Percentiles rank a stretch among this genome's conserved stretches.
These are phyloP conservation scores for Diorhabda carinulata DNA, from an alignment of 1,140 invertebrate species.

Conservation along the genomic window DNA sequence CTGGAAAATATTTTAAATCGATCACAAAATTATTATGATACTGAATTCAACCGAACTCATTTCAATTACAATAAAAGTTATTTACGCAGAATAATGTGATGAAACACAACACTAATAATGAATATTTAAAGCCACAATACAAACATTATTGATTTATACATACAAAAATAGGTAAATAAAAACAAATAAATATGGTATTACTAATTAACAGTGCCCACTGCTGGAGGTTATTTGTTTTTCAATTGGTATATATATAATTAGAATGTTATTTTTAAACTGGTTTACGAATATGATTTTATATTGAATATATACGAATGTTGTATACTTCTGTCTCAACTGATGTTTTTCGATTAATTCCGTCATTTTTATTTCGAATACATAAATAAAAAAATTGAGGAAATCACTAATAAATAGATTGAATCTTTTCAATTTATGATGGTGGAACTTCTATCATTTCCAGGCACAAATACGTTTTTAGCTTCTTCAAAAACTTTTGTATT, in stretches of 20 bases:
- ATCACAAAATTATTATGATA: no score
- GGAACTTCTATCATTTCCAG: no score
- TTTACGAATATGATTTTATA: constrained; percentile 3
- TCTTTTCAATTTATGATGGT: no score
- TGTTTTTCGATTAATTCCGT: no score
- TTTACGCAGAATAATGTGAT: not conserved
- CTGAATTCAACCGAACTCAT: no score
- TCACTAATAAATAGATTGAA: no score
- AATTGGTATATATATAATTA: not conserved
- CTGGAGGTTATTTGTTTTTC: not conserved
- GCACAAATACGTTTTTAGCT: no score
- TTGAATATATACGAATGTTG: not conserved
- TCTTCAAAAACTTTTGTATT: no score
- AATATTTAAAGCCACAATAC: not conserved
- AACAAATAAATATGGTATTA: constrained; percentile 3
- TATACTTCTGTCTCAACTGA: not conserved
- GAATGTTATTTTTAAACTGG: not conserved
- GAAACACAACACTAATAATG: not conserved
- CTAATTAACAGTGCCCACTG: constrained; percentile 2
- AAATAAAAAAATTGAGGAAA: no score
- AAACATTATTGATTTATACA: not conserved
- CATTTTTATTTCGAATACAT: no score
- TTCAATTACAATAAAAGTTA: not conserved
- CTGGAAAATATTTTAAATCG: no score
- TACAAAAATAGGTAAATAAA: not conserved